Evolutionary conservation across 2,113 vertebrate genomes (phyloP).

Genomic region (Ailuropoda melanoleuca): DNA sequence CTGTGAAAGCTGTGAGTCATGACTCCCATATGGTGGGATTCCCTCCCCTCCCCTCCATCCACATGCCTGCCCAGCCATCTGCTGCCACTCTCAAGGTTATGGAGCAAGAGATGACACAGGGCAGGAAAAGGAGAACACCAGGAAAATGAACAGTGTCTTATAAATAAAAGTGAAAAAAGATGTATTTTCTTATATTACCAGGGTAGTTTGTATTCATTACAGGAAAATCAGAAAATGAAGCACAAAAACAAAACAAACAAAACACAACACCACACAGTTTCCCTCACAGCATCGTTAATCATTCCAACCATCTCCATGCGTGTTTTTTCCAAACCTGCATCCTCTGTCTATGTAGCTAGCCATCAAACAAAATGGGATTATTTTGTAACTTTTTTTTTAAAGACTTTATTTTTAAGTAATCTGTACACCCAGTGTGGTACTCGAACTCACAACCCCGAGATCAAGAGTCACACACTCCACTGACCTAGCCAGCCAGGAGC

Average conservation of each 20-base stretch:
- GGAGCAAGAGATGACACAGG: constrained; percentile 61
- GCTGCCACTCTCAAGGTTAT: constrained; percentile 73
- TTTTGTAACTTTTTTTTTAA: background rate
- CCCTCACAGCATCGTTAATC: background rate
- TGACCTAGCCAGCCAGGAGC: background rate
- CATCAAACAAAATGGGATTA: constrained; percentile 49
- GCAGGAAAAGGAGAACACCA: constrained; percentile 44
- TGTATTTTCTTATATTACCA: constrained; percentile 38
- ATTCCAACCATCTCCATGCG: background rate
- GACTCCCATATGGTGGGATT: constrained; percentile 74
- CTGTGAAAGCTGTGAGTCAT: constrained; percentile 70
- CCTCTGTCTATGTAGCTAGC: background rate
- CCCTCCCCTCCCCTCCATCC: constrained; percentile 52
- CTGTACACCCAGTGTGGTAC: background rate
- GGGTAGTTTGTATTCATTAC: constrained; percentile 42
- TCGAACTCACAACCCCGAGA: background rate
- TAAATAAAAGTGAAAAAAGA: constrained; percentile 45
- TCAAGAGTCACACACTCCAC: background rate
- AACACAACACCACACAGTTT: background rate
- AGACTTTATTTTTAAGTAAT: background rate
- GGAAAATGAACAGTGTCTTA: constrained; percentile 37
- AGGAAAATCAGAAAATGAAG: constrained; percentile 46
- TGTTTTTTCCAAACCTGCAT: constrained; percentile 1
- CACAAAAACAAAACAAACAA: constrained; percentile 1
- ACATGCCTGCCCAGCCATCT: constrained; percentile 71